These are phyloP conservation scores for Picus viridis DNA, from an alignment of 2,797 vertebrate genomes.

Conservation along the genomic window DNA sequence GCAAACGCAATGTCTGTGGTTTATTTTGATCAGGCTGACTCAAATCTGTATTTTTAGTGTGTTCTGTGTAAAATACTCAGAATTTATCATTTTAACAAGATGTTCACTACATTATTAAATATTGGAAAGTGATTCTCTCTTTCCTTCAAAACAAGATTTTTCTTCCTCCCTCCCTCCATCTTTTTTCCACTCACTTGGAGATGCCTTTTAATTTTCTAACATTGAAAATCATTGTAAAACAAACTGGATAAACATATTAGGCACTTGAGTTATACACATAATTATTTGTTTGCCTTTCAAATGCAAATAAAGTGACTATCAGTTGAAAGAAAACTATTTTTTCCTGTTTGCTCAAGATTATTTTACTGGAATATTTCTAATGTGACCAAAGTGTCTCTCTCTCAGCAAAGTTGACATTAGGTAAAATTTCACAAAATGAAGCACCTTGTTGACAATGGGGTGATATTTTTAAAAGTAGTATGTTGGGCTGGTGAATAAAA, in stretches of 20 bases:
- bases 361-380: constrained; percentile 32
- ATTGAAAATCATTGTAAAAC: constrained; percentile 30
- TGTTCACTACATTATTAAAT: constrained; percentile 33
- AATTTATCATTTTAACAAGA: constrained; percentile 50
- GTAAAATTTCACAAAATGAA: constrained; percentile 53
- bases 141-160: constrained; percentile 14
- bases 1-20: constrained; percentile 47
- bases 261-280: neutral
- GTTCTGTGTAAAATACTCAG: constrained; percentile 65
- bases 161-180: neutral
- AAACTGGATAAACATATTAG: constrained; percentile 29
- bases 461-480: constrained; percentile 30
- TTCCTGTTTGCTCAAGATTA: constrained; percentile 29
- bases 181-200: neutral
- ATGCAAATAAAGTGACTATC: constrained; percentile 26
- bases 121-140: neutral
- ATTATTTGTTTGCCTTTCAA: constrained; percentile 51
- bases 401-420: constrained; percentile 23
- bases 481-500: neutral
- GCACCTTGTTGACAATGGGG: neutral
- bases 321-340: constrained; percentile 35
- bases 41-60: constrained; percentile 73
- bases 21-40: constrained; percentile 70
- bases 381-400: constrained; percentile 40
- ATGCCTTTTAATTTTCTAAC: constrained; percentile 32